phyloP scores from a whole-genome alignment of 2,113 vertebrate genomes.

The Toxotes jaculatrix region DNA sequence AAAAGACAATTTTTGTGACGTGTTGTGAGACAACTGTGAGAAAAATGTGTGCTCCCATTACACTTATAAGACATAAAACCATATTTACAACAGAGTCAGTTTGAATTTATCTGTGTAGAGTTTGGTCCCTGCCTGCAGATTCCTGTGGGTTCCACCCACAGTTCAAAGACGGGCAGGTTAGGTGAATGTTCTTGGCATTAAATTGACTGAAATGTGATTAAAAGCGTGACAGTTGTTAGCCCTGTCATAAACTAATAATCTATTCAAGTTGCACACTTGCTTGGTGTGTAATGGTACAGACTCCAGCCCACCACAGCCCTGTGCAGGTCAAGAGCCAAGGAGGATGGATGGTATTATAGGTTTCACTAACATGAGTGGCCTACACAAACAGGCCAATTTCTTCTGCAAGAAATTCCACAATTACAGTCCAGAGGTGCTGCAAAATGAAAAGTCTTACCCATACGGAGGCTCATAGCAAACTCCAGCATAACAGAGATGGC shows the following conservation, averaged over 20 bases:
- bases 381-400: neutral
- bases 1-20: neutral
- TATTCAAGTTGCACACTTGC: neutral
- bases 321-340: neutral
- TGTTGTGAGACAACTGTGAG: too few species aligned
- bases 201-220: neutral
- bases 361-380: neutral
- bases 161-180: neutral
- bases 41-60: neutral
- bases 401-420: neutral
- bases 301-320: neutral
- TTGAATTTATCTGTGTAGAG: too few species aligned
- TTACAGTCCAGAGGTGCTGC: neutral
- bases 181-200: neutral
- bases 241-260: neutral
- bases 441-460: constrained; percentile 84
- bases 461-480: constrained; percentile 88
- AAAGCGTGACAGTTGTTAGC: neutral
- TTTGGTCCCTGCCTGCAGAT: neutral
- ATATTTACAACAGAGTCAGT: neutral
- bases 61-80: neutral
- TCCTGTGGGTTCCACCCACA: neutral
- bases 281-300: neutral
- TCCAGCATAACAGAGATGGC: constrained; percentile 87
- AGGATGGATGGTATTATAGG: neutral